These are phyloP conservation scores for Harpagus bidentatus DNA, from an alignment of 2,113 vertebrate genomes.

Conservation along the genomic window DNA sequence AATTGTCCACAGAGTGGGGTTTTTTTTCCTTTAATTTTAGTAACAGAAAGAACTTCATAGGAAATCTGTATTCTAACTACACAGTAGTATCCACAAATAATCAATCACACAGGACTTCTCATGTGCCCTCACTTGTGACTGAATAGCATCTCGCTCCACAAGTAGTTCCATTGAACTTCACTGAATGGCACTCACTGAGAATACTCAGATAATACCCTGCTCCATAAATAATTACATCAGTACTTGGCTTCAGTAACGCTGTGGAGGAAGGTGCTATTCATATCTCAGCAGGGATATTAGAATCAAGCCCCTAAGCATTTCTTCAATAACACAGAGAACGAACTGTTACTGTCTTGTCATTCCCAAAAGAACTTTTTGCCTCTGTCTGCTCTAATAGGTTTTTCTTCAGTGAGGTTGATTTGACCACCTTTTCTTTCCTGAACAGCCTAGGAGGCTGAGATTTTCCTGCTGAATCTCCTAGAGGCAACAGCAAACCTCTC, in stretches of 20 bases:
- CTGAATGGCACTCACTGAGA: not conserved
- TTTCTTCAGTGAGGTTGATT: not conserved
- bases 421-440: not conserved
- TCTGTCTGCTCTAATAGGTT: not conserved
- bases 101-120: not conserved
- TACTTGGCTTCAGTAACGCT: not conserved
- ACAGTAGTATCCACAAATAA: not conserved
- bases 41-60: not conserved
- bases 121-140: not conserved
- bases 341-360: not conserved
- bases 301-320: not conserved
- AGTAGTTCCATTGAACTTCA: not conserved
- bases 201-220: not conserved
- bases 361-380: not conserved
- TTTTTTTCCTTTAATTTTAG: not conserved
- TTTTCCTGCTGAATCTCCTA: not conserved
- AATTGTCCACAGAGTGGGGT: not conserved
- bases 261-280: constrained; percentile 6
- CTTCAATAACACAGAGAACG: not conserved
- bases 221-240: constrained; percentile 35
- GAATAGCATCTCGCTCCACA: constrained; percentile 2
- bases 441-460: not conserved
- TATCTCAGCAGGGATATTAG: not conserved
- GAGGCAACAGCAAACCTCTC: not conserved
- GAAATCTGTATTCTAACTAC: not conserved